A percentile compares a stretch with the other conserved stretches of the same genome.
Conservation (phyloP, 2,888 invertebrate species). For the Petrolisthes manimaculis region DNA sequence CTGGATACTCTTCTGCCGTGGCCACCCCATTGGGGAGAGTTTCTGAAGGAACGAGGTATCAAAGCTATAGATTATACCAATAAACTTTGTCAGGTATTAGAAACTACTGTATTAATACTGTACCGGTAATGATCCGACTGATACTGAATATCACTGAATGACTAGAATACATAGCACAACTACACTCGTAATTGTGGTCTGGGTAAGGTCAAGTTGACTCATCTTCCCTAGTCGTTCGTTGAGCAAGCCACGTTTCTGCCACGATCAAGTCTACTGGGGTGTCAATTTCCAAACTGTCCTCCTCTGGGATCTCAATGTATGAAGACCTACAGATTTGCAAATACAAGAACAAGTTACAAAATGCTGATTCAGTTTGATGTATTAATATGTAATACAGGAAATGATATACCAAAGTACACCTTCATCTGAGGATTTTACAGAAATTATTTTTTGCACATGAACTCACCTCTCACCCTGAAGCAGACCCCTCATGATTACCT, state of each 20-base stretch:
- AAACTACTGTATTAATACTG: too few relatives aligned
- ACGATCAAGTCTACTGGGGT: conserved; percentile 76
- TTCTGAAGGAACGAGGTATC: too few relatives aligned
- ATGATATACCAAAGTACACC: conserved; percentile 10
- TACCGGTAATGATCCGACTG: too few relatives aligned
- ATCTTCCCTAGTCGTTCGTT: not conserved
- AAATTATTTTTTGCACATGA: not conserved
- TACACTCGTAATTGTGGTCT: too few relatives aligned
- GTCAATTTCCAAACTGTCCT: conserved; percentile 82
- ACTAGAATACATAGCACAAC: too few relatives aligned
- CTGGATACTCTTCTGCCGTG: too few relatives aligned
- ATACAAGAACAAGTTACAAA: not conserved
- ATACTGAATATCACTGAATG: too few relatives aligned
- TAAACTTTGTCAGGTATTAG: too few relatives aligned
- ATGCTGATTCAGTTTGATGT: not conserved
- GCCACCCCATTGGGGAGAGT: too few relatives aligned
- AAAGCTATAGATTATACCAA: too few relatives aligned
- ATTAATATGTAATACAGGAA: not conserved
- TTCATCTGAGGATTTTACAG: conserved; percentile 8
- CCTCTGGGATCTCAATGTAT: conserved; percentile 76
- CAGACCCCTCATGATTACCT: conserved; percentile 73
- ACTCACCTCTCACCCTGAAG: conserved; percentile 76
- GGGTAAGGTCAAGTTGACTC: not conserved
- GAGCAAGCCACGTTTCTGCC: conserved; percentile 69
- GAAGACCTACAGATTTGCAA: conserved; percentile 74